These are phyloP conservation scores for Uromys caudimaculatus DNA, from an alignment of 2,797 vertebrate genomes.

Conservation along the genomic window DNA sequence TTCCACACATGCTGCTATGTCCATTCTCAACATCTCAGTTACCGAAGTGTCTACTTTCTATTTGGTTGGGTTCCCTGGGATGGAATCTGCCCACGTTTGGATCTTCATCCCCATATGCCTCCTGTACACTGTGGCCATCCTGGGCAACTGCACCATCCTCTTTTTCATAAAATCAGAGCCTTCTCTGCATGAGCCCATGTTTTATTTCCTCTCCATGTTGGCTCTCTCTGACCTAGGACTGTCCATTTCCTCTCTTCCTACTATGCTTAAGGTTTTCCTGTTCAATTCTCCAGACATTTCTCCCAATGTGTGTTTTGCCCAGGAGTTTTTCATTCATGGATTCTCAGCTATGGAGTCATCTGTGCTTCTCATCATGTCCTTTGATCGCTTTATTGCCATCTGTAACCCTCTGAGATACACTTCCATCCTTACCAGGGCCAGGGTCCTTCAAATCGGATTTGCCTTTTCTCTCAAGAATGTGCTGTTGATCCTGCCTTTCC, in stretches of 20 bases:
- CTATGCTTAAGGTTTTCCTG: slow-evolving; percentile 86
- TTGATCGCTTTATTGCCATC: slow-evolving; percentile 66
- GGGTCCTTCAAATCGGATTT: slow-evolving; percentile 45
- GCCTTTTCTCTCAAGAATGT: slow-evolving; percentile 19
- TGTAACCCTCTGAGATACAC: slow-evolving; percentile 63
- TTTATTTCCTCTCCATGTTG: slow-evolving; percentile 87
- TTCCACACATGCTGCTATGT: not conserved
- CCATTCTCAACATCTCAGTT: not conserved
- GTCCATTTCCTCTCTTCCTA: slow-evolving; percentile 86
- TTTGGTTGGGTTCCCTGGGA: slow-evolving; percentile 66
- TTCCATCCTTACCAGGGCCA: slow-evolving; percentile 54
- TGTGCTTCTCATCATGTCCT: slow-evolving; percentile 63
- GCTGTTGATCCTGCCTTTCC: slow-evolving; percentile 53
- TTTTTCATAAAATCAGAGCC: slow-evolving; percentile 81
- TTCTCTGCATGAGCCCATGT: slow-evolving; percentile 89
- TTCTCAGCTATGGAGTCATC: slow-evolving; percentile 79
- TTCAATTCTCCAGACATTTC: slow-evolving; percentile 81
- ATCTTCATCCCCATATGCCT: slow-evolving; percentile 54
- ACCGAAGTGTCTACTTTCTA: slow-evolving; percentile 52
- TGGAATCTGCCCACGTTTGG: slow-evolving; percentile 44
- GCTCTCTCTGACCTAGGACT: slow-evolving; percentile 76
- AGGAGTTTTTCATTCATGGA: slow-evolving; percentile 89
- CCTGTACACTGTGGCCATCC: slow-evolving; percentile 75
- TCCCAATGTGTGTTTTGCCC: slow-evolving; percentile 85
- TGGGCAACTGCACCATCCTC: slow-evolving; percentile 87